Evolutionary conservation across 1,140 invertebrate species (phyloP).

Genomic region (Bombus pascuorum): DNA sequence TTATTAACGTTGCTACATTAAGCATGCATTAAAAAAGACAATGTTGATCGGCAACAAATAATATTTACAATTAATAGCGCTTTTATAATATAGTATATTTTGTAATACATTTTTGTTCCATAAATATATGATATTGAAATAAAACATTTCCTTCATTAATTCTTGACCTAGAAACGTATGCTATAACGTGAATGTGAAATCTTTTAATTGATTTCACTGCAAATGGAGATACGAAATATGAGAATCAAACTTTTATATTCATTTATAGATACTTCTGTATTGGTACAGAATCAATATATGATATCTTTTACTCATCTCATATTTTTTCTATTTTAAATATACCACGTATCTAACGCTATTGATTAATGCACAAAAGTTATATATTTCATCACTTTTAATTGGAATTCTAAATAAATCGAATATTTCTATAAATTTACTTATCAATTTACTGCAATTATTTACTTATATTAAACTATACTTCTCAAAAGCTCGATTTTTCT

Average conservation of each 20-base stretch:
- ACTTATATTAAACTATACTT: not conserved
- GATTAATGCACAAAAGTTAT: not conserved
- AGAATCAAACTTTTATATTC: not conserved
- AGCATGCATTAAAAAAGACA: too few relatives aligned
- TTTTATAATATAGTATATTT: too few relatives aligned
- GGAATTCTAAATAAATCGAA: too few relatives aligned
- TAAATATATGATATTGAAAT: not conserved
- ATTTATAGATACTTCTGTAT: not conserved
- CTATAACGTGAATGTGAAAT: not conserved
- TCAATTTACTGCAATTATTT: not conserved
- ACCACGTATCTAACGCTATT: not conserved
- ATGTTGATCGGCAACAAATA: too few relatives aligned
- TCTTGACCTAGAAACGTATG: not conserved
- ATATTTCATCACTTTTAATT: not conserved
- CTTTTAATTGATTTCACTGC: not conserved
- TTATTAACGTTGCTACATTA: too few relatives aligned
- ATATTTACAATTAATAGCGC: too few relatives aligned
- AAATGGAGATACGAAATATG: not conserved
- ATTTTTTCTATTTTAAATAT: not conserved
- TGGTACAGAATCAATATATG: not conserved
- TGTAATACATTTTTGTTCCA: too few relatives aligned
- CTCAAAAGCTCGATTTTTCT: too few relatives aligned
- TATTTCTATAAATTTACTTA: not conserved
- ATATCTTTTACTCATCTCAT: not conserved
- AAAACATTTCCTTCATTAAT: not conserved